Evolutionary conservation across 2,797 vertebrate genomes (phyloP), one percentile per base, ranked within the genome.

Genomic region (Myotis vivesi): DNA sequence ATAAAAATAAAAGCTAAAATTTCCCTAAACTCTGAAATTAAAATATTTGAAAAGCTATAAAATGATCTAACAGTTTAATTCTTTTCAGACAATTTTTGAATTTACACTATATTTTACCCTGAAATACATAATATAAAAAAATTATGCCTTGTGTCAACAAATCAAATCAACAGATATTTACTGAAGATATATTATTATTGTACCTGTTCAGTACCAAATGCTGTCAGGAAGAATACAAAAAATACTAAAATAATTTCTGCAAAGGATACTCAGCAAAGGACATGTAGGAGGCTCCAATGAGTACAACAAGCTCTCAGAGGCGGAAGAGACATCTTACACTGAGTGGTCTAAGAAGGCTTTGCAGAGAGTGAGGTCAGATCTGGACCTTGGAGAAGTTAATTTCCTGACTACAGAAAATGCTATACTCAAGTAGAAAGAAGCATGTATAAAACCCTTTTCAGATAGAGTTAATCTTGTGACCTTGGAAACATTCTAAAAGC

Each of bases 21-120:
- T 64, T 64, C 62, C 30, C 62, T 94, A 75, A n/a, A 76, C 69
- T 77, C 28, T 87, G 73, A 76, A 92, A 88, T 75, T 20, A 64
- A 82, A 82, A 82, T 30, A n/a, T 23, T 64, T 82, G 41, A 80
- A 66, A 49, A 49, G 22, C 86, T 76, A 66, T 82, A 73, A 97
- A 86, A 92, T 87, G 15, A 49, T 92, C 94, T 91, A 89, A 94
- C 36, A 53, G 4, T 72, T 57, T 15, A 90, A 46, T 93, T 92
- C 82, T 84, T 91, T 59, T 89, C 55, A 89, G 38, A 68, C 17
- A 82, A 57, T 55, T 86, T 93, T 72, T 88, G 9, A 93, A 92
- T 92, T 84, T 95, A 88, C 10, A 87, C 77, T 80, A 87, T 87
- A 82, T 41, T 87, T 69, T 91, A 77, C n/a, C 87, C 16, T 85